These are phyloP conservation scores for Melopsittacus undulatus DNA, from an alignment of 2,797 vertebrate species.

Conservation along the genomic window DNA sequence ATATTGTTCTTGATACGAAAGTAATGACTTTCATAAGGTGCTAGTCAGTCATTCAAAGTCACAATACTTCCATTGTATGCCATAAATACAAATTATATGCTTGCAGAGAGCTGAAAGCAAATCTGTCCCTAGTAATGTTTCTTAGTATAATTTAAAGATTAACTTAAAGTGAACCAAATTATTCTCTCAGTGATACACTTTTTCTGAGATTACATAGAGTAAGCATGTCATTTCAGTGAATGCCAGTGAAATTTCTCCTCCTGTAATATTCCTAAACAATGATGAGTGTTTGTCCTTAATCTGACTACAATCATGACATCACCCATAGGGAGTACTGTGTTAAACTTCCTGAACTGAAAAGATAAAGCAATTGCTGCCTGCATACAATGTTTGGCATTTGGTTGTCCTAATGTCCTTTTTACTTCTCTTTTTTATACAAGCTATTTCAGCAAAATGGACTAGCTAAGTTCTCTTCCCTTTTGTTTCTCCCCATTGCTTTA, in stretches of 20 bases:
- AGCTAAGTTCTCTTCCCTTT: neutral
- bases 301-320: conserved; percentile 24
- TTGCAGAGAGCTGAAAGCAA: conserved; percentile 53
- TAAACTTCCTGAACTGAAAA: conserved; percentile 2
- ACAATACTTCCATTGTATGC: conserved; percentile 15
- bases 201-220: conserved; percentile 62
- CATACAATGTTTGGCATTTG: neutral
- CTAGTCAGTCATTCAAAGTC: conserved; percentile 70
- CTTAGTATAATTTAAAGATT: conserved; percentile 71
- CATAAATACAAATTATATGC: conserved; percentile 51
- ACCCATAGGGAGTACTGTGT: neutral
- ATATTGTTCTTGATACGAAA: conserved; percentile 46
- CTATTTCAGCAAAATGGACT: neutral
- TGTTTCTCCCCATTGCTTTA: neutral
- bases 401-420: neutral
- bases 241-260: conserved; percentile 62
- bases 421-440: neutral
- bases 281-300: conserved; percentile 53
- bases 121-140: conserved; percentile 58
- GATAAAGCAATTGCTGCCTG: neutral
- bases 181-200: conserved; percentile 60
- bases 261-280: conserved; percentile 65
- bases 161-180: conserved; percentile 68
- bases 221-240: conserved; percentile 68
- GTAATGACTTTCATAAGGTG: conserved; percentile 67